Conservation (phyloP, 1,140 invertebrate species). For the Lepeophtheirus salmonis region DNA sequence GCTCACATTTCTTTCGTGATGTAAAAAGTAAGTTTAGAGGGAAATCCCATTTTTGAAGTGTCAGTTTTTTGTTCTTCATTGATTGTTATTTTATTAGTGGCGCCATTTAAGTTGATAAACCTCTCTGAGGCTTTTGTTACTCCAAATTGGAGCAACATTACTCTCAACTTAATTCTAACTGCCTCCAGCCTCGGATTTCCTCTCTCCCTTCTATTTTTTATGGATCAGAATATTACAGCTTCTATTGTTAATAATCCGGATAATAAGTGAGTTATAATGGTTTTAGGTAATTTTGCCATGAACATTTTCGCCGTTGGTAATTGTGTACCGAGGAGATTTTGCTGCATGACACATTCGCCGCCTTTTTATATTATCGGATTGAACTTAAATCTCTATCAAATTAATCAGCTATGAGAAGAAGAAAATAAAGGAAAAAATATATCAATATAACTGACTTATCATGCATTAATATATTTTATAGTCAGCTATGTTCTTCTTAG, state of each 20-base stretch:
- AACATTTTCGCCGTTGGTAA: background rate
- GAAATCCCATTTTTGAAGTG: background rate
- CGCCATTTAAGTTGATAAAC: background rate
- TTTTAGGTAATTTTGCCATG: no score
- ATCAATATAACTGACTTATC: no score
- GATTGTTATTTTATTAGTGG: background rate
- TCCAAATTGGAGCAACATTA: background rate
- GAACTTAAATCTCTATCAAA: no score
- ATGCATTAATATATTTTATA: no score
- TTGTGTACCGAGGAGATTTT: no score
- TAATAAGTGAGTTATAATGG: conserved; percentile 36
- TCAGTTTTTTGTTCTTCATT: background rate
- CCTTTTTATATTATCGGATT: no score
- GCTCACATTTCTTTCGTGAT: conserved; percentile 37
- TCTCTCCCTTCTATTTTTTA: conserved; percentile 44
- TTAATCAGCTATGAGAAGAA: no score
- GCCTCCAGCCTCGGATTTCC: conserved; percentile 34
- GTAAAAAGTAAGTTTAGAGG: background rate
- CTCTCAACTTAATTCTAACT: background rate
- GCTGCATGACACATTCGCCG: no score
- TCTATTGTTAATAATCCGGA: conserved; percentile 44
- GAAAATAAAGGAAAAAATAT: no score
- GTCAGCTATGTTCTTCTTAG: no score
- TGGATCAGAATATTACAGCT: conserved; percentile 46
- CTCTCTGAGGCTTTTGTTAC: background rate